Base-by-base conservation (phyloP, 2,888 invertebrate species). In the Anoncus sp. region DNA sequence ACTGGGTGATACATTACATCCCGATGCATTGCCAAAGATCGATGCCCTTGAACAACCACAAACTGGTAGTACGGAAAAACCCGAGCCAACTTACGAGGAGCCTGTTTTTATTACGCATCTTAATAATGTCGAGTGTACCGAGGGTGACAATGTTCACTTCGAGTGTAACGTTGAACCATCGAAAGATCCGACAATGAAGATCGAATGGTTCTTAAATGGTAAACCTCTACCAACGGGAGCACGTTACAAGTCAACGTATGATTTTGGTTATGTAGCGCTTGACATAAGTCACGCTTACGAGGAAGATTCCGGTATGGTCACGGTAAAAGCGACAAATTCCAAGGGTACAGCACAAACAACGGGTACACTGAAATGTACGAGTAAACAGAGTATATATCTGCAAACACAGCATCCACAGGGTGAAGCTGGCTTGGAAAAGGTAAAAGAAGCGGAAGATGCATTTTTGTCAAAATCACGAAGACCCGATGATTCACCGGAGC, bases 341-440 rank as follows among this genome's bases (percentile, higher is more conserved):
- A 97, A 96, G 90, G 98, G 98, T 31, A 95, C 95, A 4, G 98
- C 97, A n/a, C 95, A 97, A 65, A 98, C 98, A 14, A 96, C 97
- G 31, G 98, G 98, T 74, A 96, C 97, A 0, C 92, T 98, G 1
- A 96, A 97, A 88, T 97, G 97, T 86, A 96, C 95, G 51, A 95
- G 96, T 82, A 96, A 95, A 83, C 94, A 94, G 87, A 94, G 94
- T 77, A 97, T 97, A 89, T 96, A 95, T 89, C 92, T 96, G 59
- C 97, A 98, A 87, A 98, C 98, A 0, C 98, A 98, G 92, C 97
- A 99, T 93, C 98, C 98, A 51, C 98, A 98, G 93, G 98, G 98
- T 40, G 94, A 95, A 89, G 96, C 96, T 85, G 98, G 98, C 55
- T 93, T 98, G 72, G 96, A 97, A 88, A 96, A 96, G 80, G 96